These are phyloP conservation scores for Nomada fabriciana DNA, from an alignment of 2,888 invertebrate genomes.

Conservation along the genomic window DNA sequence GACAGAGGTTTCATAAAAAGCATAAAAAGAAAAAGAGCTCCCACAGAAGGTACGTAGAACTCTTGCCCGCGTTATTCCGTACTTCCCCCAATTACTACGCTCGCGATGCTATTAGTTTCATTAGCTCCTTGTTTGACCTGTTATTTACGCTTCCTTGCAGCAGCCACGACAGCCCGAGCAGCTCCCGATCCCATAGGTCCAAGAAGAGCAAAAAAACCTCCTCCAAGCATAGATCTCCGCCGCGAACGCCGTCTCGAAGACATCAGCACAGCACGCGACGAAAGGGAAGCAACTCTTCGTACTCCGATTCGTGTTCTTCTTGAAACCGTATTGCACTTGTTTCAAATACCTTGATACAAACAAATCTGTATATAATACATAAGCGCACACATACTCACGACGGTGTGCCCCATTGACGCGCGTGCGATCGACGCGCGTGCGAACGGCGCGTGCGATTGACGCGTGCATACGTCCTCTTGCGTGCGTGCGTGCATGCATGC, in stretches of 20 bases:
- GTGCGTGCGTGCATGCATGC: slow-evolving; percentile 7
- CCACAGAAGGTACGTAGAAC: slow-evolving; percentile 83
- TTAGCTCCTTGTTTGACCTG: too few species aligned
- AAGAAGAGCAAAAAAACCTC: slow-evolving; percentile 82
- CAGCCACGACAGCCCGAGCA: slow-evolving; percentile 79
- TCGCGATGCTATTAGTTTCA: too few species aligned
- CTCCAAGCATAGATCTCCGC: slow-evolving; percentile 80
- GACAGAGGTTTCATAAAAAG: slow-evolving; percentile 81
- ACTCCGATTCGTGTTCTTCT: slow-evolving; percentile 78
- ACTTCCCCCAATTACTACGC: too few species aligned
- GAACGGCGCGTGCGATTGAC: too few species aligned
- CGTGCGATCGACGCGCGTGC: too few species aligned
- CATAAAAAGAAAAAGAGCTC: slow-evolving; percentile 85
- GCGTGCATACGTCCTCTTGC: too few species aligned
- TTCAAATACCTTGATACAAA: slow-evolving; percentile 43
- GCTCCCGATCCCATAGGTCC: slow-evolving; percentile 79
- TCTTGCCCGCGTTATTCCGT: neutral
- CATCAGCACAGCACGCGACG: slow-evolving; percentile 74
- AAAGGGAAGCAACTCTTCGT: slow-evolving; percentile 78
- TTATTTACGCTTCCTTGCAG: slow-evolving; percentile 51
- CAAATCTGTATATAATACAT: slow-evolving; percentile 66
- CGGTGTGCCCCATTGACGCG: neutral
- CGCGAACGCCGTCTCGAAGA: slow-evolving; percentile 78
- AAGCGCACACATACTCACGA: slow-evolving; percentile 25
- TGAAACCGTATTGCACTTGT: slow-evolving; percentile 56